Evolutionary conservation across 2,888 invertebrate species (phyloP), one percentile per base, ranked within the genome.

Genomic region (Zaprionus lineosus): DNA sequence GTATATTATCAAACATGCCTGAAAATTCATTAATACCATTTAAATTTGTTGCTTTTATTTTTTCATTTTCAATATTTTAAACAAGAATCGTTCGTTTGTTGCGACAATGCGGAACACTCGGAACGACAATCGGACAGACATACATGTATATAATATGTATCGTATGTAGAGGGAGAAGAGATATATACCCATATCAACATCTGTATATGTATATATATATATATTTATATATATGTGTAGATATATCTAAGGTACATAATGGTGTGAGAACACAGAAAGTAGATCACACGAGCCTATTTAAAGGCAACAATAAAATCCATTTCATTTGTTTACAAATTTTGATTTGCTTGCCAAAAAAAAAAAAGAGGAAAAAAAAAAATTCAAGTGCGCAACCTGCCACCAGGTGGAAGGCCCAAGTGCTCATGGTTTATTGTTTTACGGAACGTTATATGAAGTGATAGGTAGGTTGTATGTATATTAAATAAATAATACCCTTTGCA

Each of bases 101-200:
- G 60, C 63, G 84, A 79, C 84, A 84, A 65, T 84, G 84, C 82
- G 82, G 84, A 78, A 84, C 69, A 63, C 26, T 28, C 46, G 57
- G 47, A 53, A 28, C 33, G 26, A 31, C 34, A 41, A n/a, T n/a
- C n/a, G n/a, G n/a, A 34, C 31, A 43, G 48, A 41, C 44, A 34
- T 40, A 48, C 28, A 33, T 37, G 11, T 24, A 9, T 46, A 37
- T 44, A 18, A 12, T 36, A 21, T 29, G 26, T 43, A 34, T 18
- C 43, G 33, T 51, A 46, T 60, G 44, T 47, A 59, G n/a, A n/a
- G n/a, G n/a, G n/a, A n/a, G n/a, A n/a, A n/a, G n/a, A n/a, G n/a
- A n/a, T n/a, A n/a, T n/a, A n/a, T n/a, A n/a, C n/a, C n/a, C n/a
- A n/a, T n/a, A n/a, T n/a, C n/a, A n/a, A n/a, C n/a, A n/a, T n/a